phyloP scores from a whole-genome alignment of 2,797 vertebrate species.

The Anabas testudineus region DNA sequence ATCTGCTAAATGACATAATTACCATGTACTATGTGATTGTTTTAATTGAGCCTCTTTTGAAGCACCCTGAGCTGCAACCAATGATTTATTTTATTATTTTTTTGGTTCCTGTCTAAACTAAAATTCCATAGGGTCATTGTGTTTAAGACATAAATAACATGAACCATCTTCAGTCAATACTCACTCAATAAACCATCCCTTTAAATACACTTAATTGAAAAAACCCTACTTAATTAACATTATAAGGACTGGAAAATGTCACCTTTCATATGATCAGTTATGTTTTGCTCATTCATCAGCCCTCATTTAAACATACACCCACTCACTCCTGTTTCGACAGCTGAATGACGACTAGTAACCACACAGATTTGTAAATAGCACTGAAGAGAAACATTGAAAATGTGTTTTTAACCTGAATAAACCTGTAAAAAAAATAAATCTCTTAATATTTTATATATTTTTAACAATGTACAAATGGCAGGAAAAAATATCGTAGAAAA shows the following conservation, averaged over 20 bases:
- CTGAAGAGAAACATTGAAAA: constrained; percentile 58
- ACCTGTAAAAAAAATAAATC: constrained; percentile 64
- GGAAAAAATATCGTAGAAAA: constrained; percentile 43
- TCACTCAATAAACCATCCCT: not conserved
- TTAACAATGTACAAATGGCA: constrained; percentile 69
- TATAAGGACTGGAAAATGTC: not conserved
- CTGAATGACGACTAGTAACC: constrained; percentile 62
- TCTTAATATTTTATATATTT: constrained; percentile 79
- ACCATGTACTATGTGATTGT: constrained; percentile 18
- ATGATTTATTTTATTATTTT: not conserved
- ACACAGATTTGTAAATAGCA: constrained; percentile 78
- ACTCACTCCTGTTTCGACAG: constrained; percentile 48
- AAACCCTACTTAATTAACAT: not conserved
- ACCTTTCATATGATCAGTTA: not conserved
- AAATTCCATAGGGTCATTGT: not conserved
- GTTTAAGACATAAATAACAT: not conserved
- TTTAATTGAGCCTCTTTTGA: not conserved
- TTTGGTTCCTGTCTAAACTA: not conserved
- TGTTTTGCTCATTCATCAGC: not conserved
- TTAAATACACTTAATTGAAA: not conserved
- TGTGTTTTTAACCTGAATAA: constrained; percentile 78
- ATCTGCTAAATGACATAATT: not conserved
- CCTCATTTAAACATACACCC: not conserved
- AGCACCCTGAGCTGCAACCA: not conserved
- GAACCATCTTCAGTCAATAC: too few relatives aligned